Conservation (phyloP, 2,797 vertebrate genomes). For the Myripristis murdjan region DNA sequence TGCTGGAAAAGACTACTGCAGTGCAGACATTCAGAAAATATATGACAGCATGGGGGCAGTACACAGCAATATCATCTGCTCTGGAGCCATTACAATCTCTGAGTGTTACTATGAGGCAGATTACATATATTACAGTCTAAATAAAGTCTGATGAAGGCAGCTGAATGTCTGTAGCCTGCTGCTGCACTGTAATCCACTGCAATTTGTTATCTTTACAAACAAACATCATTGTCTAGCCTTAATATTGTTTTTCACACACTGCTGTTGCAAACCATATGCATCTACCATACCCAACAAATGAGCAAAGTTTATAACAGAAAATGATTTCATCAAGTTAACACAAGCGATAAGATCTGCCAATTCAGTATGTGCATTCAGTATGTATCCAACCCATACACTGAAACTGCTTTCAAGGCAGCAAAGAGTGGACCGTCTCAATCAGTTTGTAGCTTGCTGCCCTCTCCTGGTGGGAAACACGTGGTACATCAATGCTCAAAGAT, state of each 20-base stretch:
- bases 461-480: conserved; percentile 58
- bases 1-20: conserved; percentile 62
- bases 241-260: neutral
- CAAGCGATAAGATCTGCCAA: neutral
- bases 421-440: neutral
- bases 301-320: neutral
- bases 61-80: neutral
- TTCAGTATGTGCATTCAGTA: too few species aligned
- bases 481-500: conserved; percentile 27
- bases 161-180: conserved; percentile 18
- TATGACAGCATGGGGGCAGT: conserved; percentile 36
- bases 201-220: conserved; percentile 6
- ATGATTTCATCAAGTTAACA: neutral
- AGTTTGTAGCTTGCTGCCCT: conserved; percentile 70
- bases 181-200: neutral
- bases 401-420: conserved; percentile 14
- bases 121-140: neutral
- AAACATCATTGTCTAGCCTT: neutral
- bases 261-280: neutral
- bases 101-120: conserved; percentile 11
- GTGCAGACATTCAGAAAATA: conserved; percentile 64
- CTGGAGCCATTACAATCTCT: conserved; percentile 17
- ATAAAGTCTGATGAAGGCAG: neutral
- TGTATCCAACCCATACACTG: too few species aligned
- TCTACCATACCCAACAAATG: neutral